phyloP scores from a whole-genome alignment of 2,888 invertebrate species.

The Cerastis leucographa region DNA sequence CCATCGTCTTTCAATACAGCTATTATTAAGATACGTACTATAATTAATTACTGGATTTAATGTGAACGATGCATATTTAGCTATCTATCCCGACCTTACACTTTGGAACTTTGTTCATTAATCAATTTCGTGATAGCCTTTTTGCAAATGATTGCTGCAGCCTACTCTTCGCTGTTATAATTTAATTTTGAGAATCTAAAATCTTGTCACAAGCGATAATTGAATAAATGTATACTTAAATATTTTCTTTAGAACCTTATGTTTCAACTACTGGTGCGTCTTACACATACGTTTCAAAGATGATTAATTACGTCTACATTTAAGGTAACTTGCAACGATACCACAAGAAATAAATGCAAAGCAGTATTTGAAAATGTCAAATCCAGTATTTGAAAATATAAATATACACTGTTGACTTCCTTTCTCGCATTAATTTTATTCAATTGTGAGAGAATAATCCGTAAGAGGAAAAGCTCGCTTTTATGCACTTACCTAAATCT shows the following conservation, averaged over 20 bases:
- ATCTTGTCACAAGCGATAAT: background rate
- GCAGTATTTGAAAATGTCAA: background rate
- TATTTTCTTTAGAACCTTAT: background rate
- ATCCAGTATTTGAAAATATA: background rate
- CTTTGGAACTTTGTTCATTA: conserved; percentile 15
- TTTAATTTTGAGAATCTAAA: background rate
- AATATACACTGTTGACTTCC: conserved; percentile 4
- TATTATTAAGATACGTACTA: conserved; percentile 37
- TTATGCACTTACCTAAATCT: background rate
- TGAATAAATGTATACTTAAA: background rate
- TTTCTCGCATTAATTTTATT: background rate
- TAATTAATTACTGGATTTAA: conserved; percentile 43
- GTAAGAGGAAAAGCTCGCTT: background rate
- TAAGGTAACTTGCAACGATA: background rate
- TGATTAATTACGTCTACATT: background rate
- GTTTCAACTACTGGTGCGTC: too few species aligned
- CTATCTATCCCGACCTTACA: conserved; percentile 26
- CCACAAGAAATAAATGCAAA: conserved; percentile 1
- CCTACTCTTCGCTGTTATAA: background rate
- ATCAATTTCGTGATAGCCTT: conserved; percentile 15
- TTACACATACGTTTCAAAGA: background rate
- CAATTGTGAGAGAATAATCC: background rate
- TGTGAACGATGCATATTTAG: conserved; percentile 20
- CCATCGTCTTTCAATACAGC: conserved; percentile 35
- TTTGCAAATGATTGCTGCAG: background rate